Conservation (phyloP, 2,797 vertebrate genomes). For the Alectoris magna region DNA sequence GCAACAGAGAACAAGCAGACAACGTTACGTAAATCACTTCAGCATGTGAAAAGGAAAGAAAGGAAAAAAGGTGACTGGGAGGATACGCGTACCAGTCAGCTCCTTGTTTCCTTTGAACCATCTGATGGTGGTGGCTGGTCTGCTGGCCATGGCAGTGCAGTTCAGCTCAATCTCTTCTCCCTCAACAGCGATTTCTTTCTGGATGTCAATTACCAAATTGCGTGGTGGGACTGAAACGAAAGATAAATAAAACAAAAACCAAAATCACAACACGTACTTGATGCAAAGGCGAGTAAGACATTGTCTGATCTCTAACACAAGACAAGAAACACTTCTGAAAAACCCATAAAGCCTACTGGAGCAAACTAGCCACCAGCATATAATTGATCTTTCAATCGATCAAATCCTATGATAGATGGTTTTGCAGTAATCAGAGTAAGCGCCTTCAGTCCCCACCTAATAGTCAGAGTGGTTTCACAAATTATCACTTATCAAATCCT, state of each 20-base stretch:
- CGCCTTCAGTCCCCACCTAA: slow-evolving; percentile 8
- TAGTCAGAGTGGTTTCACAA: neutral
- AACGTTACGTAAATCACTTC: neutral
- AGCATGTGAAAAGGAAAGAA: neutral
- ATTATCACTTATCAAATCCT: neutral
- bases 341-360: neutral
- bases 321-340: neutral
- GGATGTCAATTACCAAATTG: slow-evolving; percentile 92
- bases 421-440: neutral
- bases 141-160: slow-evolving; percentile 95
- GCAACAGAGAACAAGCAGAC: neutral
- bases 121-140: slow-evolving; percentile 93
- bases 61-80: neutral
- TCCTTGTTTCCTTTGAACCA: slow-evolving; percentile 97
- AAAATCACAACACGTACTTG: neutral
- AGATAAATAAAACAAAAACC: neutral
- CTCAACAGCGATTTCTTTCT: slow-evolving; percentile 91
- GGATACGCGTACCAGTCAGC: slow-evolving; percentile 84
- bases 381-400: slow-evolving; percentile 22
- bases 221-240: slow-evolving; percentile 89
- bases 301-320: neutral
- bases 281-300: neutral
- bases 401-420: neutral
- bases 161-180: slow-evolving; percentile 98
- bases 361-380: neutral